Conservation (phyloP, 2,797 vertebrate species). For the Serranus cabrilla region DNA sequence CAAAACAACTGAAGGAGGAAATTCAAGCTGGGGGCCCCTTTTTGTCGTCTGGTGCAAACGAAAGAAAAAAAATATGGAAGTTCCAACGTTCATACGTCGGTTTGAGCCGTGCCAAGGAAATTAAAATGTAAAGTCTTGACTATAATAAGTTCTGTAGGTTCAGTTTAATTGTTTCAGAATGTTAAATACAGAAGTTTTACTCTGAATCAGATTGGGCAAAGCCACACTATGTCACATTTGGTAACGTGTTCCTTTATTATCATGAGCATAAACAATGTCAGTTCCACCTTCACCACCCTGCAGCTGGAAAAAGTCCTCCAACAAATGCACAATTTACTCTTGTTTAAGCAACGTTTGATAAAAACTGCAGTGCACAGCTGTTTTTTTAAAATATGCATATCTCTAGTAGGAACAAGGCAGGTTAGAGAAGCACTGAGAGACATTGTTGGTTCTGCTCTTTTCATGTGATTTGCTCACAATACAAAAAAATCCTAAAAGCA, state of each 20-base stretch:
- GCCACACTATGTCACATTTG: too few species aligned
- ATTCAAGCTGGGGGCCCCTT: constrained; percentile 62
- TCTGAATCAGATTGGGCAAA: constrained; percentile 12
- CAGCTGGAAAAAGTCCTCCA: background rate
- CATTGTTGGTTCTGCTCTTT: background rate
- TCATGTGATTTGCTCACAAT: background rate
- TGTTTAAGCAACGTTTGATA: background rate
- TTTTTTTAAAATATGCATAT: background rate
- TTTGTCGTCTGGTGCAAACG: constrained; percentile 60
- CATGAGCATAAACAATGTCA: too few species aligned
- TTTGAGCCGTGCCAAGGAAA: constrained; percentile 34
- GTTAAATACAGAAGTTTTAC: background rate
- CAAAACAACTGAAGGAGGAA: constrained; percentile 65
- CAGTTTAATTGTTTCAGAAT: constrained; percentile 17
- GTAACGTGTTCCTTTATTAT: too few species aligned
- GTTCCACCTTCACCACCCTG: too few species aligned
- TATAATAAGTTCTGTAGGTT: constrained; percentile 16
- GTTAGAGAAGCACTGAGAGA: background rate
- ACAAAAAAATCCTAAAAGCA: background rate
- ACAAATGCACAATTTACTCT: too few species aligned
- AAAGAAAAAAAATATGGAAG: constrained; percentile 12
- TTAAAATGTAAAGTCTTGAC: constrained; percentile 24
- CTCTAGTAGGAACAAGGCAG: background rate
- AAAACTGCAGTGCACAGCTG: background rate
- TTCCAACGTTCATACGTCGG: constrained; percentile 36